Conservation (phyloP, 1,140 invertebrate species). For the Holotrichia oblita region DNA sequence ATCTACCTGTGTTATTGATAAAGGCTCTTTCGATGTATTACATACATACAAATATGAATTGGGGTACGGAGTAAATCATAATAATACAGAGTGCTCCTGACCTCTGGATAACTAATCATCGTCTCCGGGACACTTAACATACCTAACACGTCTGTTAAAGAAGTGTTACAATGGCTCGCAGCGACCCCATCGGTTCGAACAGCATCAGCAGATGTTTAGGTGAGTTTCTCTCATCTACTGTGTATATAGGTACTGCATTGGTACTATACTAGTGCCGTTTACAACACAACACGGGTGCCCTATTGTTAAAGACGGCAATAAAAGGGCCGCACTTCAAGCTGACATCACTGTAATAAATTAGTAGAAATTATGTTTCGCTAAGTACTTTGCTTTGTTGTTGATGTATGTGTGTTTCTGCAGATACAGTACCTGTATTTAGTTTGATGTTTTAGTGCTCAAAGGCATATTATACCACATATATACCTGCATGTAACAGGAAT, state of each 20-base stretch:
- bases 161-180: constrained; percentile 34
- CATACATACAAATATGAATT: constrained; percentile 1
- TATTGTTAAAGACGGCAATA: constrained; percentile 28
- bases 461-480: no score
- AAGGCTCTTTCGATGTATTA: background rate
- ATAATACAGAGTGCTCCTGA: constrained; percentile 28
- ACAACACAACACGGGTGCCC: constrained; percentile 24
- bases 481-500: no score
- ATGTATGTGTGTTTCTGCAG: background rate
- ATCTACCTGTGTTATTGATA: constrained; percentile 26
- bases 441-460: no score
- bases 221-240: constrained; percentile 2
- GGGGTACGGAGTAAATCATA: constrained; percentile 37
- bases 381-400: constrained; percentile 12
- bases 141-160: constrained; percentile 37
- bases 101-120: constrained; percentile 38
- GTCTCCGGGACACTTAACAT: constrained; percentile 38
- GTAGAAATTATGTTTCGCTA: constrained; percentile 40
- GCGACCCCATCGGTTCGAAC: constrained; percentile 24
- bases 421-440: background rate
- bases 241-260: background rate
- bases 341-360: constrained; percentile 39
- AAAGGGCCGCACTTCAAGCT: constrained; percentile 37
- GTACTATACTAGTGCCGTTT: background rate
- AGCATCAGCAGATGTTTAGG: constrained; percentile 32